Evolutionary conservation across 2,113 vertebrate genomes (phyloP).

Genomic region (Salminus brasiliensis): DNA sequence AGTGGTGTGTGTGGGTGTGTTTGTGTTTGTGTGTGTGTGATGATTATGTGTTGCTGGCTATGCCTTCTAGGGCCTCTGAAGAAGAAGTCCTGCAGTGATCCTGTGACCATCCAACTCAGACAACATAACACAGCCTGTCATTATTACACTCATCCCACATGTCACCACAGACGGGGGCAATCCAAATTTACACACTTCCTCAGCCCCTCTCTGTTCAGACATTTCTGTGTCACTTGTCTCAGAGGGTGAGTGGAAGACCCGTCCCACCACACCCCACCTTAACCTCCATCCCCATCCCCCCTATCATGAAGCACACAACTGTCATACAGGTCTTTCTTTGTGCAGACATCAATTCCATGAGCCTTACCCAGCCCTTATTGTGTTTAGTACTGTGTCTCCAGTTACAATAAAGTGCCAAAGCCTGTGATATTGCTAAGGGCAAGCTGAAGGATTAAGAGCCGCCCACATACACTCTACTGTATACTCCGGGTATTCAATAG

Average conservation of each 20-base stretch:
- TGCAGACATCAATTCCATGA: slow-evolving; percentile 40
- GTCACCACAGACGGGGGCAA: slow-evolving; percentile 15
- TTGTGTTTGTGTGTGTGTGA: slow-evolving; percentile 39
- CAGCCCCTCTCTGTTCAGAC: background rate
- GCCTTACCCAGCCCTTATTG: background rate
- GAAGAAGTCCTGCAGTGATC: slow-evolving; percentile 15
- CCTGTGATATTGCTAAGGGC: slow-evolving; percentile 31
- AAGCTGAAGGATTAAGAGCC: slow-evolving; percentile 18
- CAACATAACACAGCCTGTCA: slow-evolving; percentile 13
- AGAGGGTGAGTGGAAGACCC: slow-evolving; percentile 38
- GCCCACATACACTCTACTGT: background rate
- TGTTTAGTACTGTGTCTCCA: slow-evolving; percentile 3
- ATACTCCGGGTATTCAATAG: background rate
- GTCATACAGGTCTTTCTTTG: slow-evolving; percentile 51
- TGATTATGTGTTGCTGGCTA: slow-evolving; percentile 64
- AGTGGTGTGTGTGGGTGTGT: slow-evolving; percentile 46
- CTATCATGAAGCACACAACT: slow-evolving; percentile 59
- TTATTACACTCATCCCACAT: slow-evolving; percentile 26
- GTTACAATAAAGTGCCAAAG: slow-evolving; percentile 15
- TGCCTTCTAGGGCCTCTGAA: slow-evolving; percentile 61
- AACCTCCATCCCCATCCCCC: slow-evolving; percentile 46
- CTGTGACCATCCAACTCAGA: background rate
- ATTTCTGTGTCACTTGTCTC: slow-evolving; percentile 25
- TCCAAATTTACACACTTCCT: background rate
- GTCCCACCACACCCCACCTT: no score